Evolutionary conservation across 2,888 invertebrate genomes (phyloP).

Genomic region (Spisula solida): DNA sequence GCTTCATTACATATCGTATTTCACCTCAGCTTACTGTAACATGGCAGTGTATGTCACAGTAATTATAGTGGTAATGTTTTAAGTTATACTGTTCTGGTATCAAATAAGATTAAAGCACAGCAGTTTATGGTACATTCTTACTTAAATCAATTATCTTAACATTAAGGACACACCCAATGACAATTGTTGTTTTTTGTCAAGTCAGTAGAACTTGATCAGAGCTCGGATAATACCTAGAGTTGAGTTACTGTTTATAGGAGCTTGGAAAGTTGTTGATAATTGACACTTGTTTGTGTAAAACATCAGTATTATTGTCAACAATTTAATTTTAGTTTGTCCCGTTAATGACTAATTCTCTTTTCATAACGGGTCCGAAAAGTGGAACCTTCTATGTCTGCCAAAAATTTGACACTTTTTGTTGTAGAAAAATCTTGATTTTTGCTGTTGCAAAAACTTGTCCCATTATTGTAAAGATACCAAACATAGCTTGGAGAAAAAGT

Average conservation of each 20-base stretch:
- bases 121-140: neutral
- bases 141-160: slow-evolving; percentile 8
- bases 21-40: neutral
- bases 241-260: neutral
- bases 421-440: neutral
- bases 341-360: neutral
- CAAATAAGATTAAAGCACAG: too few species aligned
- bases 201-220: neutral
- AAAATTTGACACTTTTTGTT: neutral
- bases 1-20: neutral
- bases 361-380: neutral
- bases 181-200: slow-evolving; percentile 14
- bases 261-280: neutral
- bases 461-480: neutral
- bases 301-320: too few species aligned
- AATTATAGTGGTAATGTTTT: neutral
- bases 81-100: too few species aligned
- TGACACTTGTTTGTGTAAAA: too few species aligned
- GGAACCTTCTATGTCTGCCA: neutral
- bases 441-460: neutral
- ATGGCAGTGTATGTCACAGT: neutral
- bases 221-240: neutral
- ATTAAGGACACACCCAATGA: neutral
- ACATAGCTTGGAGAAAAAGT: neutral
- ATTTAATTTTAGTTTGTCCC: too few species aligned